Percentiles rank a stretch among this genome's conserved stretches.
Evolutionary conservation across 2,888 invertebrate genomes (phyloP).

Genomic region (Cheilosia vernalis): DNA sequence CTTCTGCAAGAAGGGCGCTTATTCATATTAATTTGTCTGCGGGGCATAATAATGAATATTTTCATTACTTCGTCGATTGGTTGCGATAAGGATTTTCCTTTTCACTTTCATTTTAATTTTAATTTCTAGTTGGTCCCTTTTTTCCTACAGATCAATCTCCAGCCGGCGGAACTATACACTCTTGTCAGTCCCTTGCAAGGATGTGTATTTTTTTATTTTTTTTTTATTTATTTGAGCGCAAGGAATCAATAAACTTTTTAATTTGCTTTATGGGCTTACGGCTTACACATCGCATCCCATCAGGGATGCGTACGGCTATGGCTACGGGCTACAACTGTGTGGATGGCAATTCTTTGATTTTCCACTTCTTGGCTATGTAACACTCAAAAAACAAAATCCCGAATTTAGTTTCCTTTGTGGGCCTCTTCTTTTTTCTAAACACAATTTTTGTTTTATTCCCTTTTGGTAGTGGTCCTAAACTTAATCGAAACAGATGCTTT

Average conservation of each 20-base stretch:
- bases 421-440: background rate
- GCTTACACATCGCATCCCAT: slow-evolving; percentile 1
- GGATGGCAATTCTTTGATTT: slow-evolving; percentile 50
- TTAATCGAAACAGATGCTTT: slow-evolving; percentile 49
- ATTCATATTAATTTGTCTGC: slow-evolving; percentile 65
- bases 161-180: background rate
- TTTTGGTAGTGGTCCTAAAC: background rate
- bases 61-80: slow-evolving; percentile 66
- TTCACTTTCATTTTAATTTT: slow-evolving; percentile 38
- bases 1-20: background rate
- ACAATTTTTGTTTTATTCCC: background rate
- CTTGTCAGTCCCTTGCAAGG: background rate
- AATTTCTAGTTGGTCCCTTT: slow-evolving; percentile 33
- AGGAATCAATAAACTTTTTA: slow-evolving; percentile 55
- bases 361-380: slow-evolving; percentile 48
- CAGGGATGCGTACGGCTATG: slow-evolving; percentile 10
- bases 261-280: slow-evolving; percentile 48
- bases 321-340: slow-evolving; percentile 7
- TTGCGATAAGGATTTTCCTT: slow-evolving; percentile 50
- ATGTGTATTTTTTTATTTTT: background rate
- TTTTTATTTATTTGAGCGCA: background rate
- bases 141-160: background rate
- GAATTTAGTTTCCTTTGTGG: slow-evolving; percentile 47
- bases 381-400: slow-evolving; percentile 13
- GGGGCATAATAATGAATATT: slow-evolving; percentile 65